phyloP scores from a whole-genome alignment of 2,797 vertebrate species.

The Scolopax bukidnonensis region DNA sequence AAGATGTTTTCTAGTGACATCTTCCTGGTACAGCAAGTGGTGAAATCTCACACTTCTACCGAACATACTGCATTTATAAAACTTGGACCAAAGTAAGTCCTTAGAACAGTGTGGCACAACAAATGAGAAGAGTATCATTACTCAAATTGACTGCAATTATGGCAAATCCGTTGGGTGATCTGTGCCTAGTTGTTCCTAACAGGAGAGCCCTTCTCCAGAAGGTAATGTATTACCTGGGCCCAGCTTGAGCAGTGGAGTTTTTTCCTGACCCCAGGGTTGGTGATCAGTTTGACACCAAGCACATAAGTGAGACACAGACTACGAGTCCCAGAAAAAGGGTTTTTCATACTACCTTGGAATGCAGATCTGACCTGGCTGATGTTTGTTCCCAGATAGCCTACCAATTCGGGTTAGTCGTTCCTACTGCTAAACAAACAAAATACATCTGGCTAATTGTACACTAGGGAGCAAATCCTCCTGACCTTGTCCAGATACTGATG shows the following conservation, averaged over 20 bases:
- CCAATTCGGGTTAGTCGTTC: neutral
- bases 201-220: neutral
- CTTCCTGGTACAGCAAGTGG: neutral
- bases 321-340: neutral
- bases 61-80: neutral
- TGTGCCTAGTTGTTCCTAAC: neutral
- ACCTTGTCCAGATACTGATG: neutral
- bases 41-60: neutral
- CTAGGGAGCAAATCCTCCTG: neutral
- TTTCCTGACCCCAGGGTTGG: neutral
- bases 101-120: neutral
- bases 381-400: conserved; percentile 25
- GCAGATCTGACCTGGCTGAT: neutral
- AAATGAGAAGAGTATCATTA: neutral
- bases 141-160: neutral
- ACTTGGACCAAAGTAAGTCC: neutral
- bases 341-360: neutral
- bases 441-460: conserved; percentile 23
- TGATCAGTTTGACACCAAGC: neutral
- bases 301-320: neutral
- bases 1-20: neutral
- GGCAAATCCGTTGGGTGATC: neutral
- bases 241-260: neutral
- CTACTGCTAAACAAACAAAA: conserved; percentile 30
- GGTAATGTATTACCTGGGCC: neutral